phyloP scores from a whole-genome alignment of 2,113 vertebrate genomes.

The Prochilodus magdalenae region DNA sequence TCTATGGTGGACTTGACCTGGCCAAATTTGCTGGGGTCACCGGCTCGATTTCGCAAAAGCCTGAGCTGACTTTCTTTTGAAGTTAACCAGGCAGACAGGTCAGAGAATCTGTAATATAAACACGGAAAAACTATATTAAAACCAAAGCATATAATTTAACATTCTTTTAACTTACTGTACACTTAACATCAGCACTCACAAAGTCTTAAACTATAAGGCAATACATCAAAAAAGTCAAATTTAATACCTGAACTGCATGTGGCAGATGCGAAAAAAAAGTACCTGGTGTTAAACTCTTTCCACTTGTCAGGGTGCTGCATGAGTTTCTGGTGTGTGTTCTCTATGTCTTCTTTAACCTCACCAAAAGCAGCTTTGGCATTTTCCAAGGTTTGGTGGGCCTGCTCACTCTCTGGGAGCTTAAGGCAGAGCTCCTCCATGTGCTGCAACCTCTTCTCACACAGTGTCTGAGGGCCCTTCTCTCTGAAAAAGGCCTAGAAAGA shows the following conservation, averaged over 20 bases:
- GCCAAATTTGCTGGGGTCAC: constrained; percentile 80
- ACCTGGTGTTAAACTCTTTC: constrained; percentile 89
- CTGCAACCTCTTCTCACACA: constrained; percentile 90
- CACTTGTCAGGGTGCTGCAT: constrained; percentile 87
- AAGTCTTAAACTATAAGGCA: neutral
- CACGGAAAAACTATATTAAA: neutral
- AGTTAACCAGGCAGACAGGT: constrained; percentile 86
- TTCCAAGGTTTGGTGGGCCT: constrained; percentile 77
- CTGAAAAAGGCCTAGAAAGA: constrained; percentile 86
- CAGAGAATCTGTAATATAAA: constrained; percentile 83
- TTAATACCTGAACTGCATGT: neutral
- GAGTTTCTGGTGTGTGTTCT: constrained; percentile 80
- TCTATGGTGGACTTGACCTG: constrained; percentile 79
- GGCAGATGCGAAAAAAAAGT: neutral
- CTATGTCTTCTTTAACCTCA: constrained; percentile 84
- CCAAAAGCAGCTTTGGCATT: constrained; percentile 73
- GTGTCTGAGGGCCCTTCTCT: constrained; percentile 86
- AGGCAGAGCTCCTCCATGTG: constrained; percentile 91
- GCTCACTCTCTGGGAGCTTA: constrained; percentile 86
- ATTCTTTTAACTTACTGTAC: too few relatives aligned
- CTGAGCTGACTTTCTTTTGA: constrained; percentile 84
- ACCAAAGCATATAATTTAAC: neutral
- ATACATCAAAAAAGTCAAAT: neutral
- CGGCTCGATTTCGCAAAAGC: constrained; percentile 79
- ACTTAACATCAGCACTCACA: too few relatives aligned